phyloP scores from a whole-genome alignment of 2,797 vertebrate species.

The Cetoscarus ocellatus region DNA sequence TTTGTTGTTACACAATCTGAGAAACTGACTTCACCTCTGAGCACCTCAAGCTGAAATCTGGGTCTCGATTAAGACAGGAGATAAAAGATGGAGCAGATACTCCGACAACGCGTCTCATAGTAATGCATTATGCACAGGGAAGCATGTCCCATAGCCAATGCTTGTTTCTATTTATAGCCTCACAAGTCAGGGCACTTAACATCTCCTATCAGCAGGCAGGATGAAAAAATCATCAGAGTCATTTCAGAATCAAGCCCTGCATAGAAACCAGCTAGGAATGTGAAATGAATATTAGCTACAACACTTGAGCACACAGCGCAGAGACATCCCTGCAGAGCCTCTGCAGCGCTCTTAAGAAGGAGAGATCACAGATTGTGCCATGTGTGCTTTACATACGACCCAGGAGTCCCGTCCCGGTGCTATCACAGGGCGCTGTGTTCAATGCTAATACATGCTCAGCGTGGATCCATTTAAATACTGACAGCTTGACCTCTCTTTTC shows the following conservation, averaged over 20 bases:
- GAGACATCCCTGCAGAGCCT: slow-evolving; percentile 36
- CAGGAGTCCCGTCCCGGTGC: slow-evolving; percentile 29
- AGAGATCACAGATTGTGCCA: slow-evolving; percentile 44
- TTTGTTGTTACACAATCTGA: slow-evolving; percentile 14
- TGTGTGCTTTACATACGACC: slow-evolving; percentile 45
- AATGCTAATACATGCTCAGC: slow-evolving; percentile 22
- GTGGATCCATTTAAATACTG: slow-evolving; percentile 21
- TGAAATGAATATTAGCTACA: slow-evolving; percentile 58
- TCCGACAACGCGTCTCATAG: slow-evolving; percentile 33
- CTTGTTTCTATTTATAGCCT: slow-evolving; percentile 70
- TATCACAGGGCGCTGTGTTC: slow-evolving; percentile 9
- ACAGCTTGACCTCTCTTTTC: slow-evolving; percentile 38
- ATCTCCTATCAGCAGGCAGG: slow-evolving; percentile 49
- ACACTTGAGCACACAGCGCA: slow-evolving; percentile 38
- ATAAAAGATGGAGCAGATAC: slow-evolving; percentile 31
- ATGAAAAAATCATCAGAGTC: slow-evolving; percentile 41
- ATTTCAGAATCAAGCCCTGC: slow-evolving; percentile 58
- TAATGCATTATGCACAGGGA: slow-evolving; percentile 63
- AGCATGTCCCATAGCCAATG: slow-evolving; percentile 54
- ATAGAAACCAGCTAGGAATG: slow-evolving; percentile 67
- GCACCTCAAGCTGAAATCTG: not conserved
- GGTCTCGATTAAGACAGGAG: slow-evolving; percentile 16
- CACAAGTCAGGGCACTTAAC: slow-evolving; percentile 59
- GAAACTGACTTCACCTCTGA: slow-evolving; percentile 1
- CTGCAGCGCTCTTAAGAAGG: slow-evolving; percentile 23